Conservation (phyloP, 92 coral and sea anemone species). For the Porites lobata region DNA sequence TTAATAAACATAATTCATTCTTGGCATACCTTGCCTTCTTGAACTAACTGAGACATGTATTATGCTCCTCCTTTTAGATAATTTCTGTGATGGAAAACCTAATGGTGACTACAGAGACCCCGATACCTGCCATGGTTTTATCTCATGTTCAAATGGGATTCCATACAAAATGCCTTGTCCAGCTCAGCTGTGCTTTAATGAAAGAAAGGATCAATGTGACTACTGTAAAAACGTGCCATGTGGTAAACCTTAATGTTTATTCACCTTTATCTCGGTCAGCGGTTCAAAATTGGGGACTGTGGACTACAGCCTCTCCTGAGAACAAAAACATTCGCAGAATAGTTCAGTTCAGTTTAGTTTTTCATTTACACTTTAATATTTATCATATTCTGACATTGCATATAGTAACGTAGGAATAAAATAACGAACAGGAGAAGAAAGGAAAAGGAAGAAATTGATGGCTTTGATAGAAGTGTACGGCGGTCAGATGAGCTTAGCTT, state of each 20-base stretch:
- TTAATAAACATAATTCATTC: neutral
- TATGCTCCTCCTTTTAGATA: neutral
- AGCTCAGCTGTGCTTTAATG: constrained; percentile 32
- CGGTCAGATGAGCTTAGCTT: too few species aligned
- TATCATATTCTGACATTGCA: too few species aligned
- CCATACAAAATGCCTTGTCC: constrained; percentile 42
- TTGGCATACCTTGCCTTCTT: neutral
- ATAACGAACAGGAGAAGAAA: too few species aligned
- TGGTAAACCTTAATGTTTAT: neutral
- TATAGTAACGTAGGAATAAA: too few species aligned
- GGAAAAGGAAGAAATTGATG: too few species aligned
- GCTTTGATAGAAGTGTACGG: too few species aligned
- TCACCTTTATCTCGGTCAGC: neutral
- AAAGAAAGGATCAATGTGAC: neutral
- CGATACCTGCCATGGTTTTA: constrained; percentile 57
- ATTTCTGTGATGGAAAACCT: constrained; percentile 8
- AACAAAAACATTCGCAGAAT: too few species aligned
- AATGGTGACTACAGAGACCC: constrained; percentile 63
- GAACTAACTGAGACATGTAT: neutral
- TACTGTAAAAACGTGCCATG: neutral
- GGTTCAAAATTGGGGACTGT: too few species aligned
- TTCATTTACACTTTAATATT: too few species aligned
- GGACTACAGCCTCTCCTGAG: too few species aligned
- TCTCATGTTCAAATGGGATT: constrained; percentile 54
- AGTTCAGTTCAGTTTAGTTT: too few species aligned